Evolutionary conservation across 2,113 vertebrate genomes (phyloP).

Genomic region (Phaethornis superciliosus): DNA sequence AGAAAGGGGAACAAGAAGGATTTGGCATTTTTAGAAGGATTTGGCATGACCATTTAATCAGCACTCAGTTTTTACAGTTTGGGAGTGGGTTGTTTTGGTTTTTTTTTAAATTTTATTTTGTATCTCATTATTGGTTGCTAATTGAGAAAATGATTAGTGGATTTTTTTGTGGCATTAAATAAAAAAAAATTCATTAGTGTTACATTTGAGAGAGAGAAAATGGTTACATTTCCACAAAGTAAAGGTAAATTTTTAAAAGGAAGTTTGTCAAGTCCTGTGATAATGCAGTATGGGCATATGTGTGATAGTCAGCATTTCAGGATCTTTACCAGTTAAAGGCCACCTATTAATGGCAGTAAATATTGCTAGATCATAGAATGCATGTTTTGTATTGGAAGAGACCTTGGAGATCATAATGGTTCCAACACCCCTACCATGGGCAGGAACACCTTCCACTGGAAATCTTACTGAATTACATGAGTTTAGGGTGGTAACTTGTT

Average conservation of each 20-base stretch:
- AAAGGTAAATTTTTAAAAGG: background rate
- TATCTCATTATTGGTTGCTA: background rate
- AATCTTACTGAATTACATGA: background rate
- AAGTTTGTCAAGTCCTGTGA: background rate
- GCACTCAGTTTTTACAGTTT: background rate
- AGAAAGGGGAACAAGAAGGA: background rate
- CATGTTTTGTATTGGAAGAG: too few relatives aligned
- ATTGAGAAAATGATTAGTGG: background rate
- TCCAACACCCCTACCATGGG: too few relatives aligned
- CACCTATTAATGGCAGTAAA: background rate
- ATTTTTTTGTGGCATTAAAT: background rate
- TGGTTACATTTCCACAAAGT: background rate
- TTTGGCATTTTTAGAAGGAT: background rate
- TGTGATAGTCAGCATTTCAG: background rate
- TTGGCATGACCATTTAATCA: background rate
- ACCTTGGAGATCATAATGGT: too few relatives aligned
- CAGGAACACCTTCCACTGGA: background rate
- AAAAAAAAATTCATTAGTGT: background rate
- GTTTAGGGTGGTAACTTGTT: background rate
- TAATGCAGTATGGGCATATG: accelerated
- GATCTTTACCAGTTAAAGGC: background rate
- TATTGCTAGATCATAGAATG: background rate
- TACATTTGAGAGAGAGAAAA: background rate
- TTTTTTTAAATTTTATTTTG: background rate
- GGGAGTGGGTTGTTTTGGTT: background rate